Percentiles rank a stretch among this genome's conserved stretches.
Evolutionary conservation across 2,888 invertebrate species (phyloP).

Genomic region (Dyspetes luteomarginatus): DNA sequence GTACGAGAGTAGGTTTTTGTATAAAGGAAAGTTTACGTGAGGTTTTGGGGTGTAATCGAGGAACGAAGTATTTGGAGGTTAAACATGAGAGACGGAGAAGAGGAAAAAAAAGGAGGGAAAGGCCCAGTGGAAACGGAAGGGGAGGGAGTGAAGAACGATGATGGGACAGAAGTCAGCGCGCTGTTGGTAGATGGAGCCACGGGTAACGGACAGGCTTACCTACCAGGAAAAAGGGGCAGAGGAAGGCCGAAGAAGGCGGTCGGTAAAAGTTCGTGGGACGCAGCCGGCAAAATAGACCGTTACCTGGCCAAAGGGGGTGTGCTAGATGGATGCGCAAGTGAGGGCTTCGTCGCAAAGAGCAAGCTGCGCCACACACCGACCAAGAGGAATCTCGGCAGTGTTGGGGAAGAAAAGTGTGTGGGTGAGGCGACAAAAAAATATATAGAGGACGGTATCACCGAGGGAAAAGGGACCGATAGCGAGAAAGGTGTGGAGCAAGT

Average conservation of each 20-base stretch:
- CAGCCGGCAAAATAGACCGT: slow-evolving; percentile 20
- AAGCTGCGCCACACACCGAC: slow-evolving; percentile 16
- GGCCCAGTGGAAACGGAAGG: background rate
- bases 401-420: background rate
- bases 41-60: background rate
- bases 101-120: slow-evolving; percentile 17
- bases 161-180: background rate
- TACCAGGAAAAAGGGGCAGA: slow-evolving; percentile 15
- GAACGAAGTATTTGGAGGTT: background rate
- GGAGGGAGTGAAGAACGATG: background rate
- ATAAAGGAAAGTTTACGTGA: background rate
- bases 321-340: background rate
- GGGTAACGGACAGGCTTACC: background rate
- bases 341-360: background rate
- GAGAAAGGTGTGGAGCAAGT: background rate
- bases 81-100: background rate
- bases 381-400: background rate
- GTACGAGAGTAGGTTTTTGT: slow-evolving; percentile 5
- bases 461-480: background rate
- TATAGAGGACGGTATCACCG: background rate
- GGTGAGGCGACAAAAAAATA: background rate
- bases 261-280: background rate
- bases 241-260: slow-evolving; percentile 13
- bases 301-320: slow-evolving; percentile 8
- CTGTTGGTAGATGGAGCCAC: background rate